Conservation (phyloP, 1,140 invertebrate genomes). For the Hydropsyche tenuis region DNA sequence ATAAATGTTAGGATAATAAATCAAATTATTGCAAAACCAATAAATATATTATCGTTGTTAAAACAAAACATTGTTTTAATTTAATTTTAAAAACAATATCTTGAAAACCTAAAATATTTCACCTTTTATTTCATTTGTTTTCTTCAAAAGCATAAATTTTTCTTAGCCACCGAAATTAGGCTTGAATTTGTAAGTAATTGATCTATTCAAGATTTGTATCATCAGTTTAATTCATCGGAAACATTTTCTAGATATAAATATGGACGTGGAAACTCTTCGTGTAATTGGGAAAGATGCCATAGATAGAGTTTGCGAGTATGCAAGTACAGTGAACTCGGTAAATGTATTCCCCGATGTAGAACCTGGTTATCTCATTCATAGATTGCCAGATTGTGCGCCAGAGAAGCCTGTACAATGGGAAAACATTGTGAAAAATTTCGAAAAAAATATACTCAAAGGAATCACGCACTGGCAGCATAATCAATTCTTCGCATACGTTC, state of each 20-base stretch:
- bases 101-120: no score
- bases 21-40: slow-evolving; percentile 23
- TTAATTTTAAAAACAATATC: background rate
- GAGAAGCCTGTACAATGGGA: slow-evolving; percentile 83
- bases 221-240: no score
- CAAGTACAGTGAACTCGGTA: slow-evolving; percentile 74
- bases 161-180: no score
- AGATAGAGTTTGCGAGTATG: slow-evolving; percentile 91
- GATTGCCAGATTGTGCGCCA: slow-evolving; percentile 81
- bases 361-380: slow-evolving; percentile 81
- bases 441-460: slow-evolving; percentile 91
- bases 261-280: slow-evolving; percentile 86
- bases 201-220: no score
- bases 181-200: no score
- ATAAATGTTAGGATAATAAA: slow-evolving; percentile 11
- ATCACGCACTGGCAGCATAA: slow-evolving; percentile 98
- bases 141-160: background rate
- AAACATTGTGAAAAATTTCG: slow-evolving; percentile 86
- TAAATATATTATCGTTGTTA: slow-evolving; percentile 17
- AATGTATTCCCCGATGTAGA: slow-evolving; percentile 84
- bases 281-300: slow-evolving; percentile 87
- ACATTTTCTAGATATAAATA: slow-evolving; percentile 58
- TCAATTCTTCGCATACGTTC: slow-evolving; percentile 95
- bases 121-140: background rate
- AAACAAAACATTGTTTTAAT: slow-evolving; percentile 9